Percentiles rank a stretch among this genome's conserved stretches.
phyloP scores from a whole-genome alignment of 2,113 vertebrate genomes.

The Pantherophis guttatus region DNA sequence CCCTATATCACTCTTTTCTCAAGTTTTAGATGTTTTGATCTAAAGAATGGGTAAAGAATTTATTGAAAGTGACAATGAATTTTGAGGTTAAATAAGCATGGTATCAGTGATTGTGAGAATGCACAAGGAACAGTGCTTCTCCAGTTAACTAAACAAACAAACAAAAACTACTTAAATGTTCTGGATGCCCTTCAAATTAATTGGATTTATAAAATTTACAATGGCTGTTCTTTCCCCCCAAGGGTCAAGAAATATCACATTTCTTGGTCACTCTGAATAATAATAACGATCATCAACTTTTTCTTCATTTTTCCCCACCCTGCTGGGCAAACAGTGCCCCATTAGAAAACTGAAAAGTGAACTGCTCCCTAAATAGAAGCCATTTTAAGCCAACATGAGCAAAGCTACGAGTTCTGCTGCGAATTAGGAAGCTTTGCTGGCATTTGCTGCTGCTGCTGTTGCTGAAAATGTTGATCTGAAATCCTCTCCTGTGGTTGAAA shows the following conservation, averaged over 20 bases:
- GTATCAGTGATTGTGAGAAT: not conserved
- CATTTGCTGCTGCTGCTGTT: slow-evolving; percentile 4
- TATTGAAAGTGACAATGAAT: not conserved
- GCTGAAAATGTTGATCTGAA: slow-evolving; percentile 26
- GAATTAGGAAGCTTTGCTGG: slow-evolving; percentile 22
- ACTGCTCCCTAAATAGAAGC: slow-evolving; percentile 27
- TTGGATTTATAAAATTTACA: slow-evolving; percentile 8
- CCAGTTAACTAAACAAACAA: not conserved
- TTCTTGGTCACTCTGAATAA: slow-evolving; percentile 9
- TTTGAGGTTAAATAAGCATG: not conserved
- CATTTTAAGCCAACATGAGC: slow-evolving; percentile 9
- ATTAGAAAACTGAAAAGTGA: slow-evolving; percentile 48
- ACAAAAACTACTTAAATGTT: not conserved
- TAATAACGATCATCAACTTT: not conserved
- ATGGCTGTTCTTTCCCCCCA: not conserved
- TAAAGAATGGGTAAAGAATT: not conserved
- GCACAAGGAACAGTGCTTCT: not conserved
- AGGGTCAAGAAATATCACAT: not conserved
- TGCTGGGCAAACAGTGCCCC: slow-evolving; percentile 23
- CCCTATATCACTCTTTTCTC: not conserved
- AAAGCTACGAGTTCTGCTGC: not conserved
- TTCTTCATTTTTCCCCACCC: not conserved
- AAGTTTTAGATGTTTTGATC: not conserved
- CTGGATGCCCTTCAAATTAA: not conserved
- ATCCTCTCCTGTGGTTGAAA: slow-evolving; percentile 40